Conservation (phyloP, 1,140 invertebrate genomes). For the Anastrepha obliqua region DNA sequence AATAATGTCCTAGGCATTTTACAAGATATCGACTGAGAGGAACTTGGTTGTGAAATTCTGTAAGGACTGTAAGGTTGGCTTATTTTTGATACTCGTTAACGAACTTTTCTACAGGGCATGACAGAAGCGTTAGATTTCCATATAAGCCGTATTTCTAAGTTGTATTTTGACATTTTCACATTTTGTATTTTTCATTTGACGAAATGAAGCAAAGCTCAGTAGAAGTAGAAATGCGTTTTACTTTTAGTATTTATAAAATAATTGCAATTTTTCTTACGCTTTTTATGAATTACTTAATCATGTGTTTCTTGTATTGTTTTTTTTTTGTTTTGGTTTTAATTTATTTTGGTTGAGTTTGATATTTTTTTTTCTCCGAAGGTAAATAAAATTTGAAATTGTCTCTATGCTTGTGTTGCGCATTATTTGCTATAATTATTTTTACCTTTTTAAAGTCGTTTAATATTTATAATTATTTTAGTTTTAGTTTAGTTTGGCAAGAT, state of each 20-base stretch:
- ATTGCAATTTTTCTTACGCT: conserved; percentile 25
- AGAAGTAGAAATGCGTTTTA: conserved; percentile 50
- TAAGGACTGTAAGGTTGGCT: too few relatives aligned
- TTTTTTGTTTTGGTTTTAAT: conserved; percentile 28
- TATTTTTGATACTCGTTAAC: too few relatives aligned
- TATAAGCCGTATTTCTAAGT: not conserved
- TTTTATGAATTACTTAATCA: not conserved
- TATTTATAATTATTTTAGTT: conserved; percentile 16
- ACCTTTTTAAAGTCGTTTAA: not conserved
- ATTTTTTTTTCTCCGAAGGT: not conserved
- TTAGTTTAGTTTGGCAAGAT: conserved; percentile 51
- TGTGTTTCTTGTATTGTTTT: conserved; percentile 1
- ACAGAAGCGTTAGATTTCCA: not conserved
- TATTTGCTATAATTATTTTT: conserved; percentile 25
- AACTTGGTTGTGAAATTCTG: too few relatives aligned
- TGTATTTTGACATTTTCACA: conserved; percentile 17
- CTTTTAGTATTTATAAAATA: conserved; percentile 43
- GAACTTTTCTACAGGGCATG: not conserved
- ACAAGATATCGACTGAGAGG: too few relatives aligned
- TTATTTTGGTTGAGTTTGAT: conserved; percentile 45
- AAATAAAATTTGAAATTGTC: conserved; percentile 28
- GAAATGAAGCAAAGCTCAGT: conserved; percentile 21
- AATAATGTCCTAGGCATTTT: too few relatives aligned
- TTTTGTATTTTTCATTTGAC: conserved; percentile 29
- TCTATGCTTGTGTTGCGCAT: not conserved